Evolutionary conservation across 1,140 invertebrate genomes (phyloP).

Genomic region (Anagrus nilaparvatae): DNA sequence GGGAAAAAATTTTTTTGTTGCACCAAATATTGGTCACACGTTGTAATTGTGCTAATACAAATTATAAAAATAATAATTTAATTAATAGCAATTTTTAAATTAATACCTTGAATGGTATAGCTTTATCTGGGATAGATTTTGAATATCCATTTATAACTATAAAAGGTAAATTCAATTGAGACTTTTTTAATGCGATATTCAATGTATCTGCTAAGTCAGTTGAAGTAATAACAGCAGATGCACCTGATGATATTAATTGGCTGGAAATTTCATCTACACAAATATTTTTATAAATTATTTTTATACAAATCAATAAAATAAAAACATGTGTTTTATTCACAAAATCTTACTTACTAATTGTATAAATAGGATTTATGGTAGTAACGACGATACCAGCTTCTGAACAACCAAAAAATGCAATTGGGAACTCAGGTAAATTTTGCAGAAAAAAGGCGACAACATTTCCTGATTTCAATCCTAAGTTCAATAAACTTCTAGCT

Average conservation of each 20-base stretch:
- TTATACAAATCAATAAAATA: too few species aligned
- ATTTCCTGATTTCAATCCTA: conserved; percentile 60
- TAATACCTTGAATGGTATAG: conserved; percentile 33
- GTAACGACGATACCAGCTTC: conserved; percentile 62
- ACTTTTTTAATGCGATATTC: conserved; percentile 17
- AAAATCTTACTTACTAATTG: conserved; percentile 61
- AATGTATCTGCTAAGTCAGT: conserved; percentile 37
- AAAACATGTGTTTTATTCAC: too few species aligned
- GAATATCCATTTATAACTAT: conserved; percentile 29
- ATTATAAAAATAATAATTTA: too few species aligned
- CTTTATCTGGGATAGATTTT: conserved; percentile 22
- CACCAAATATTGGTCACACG: too few species aligned
- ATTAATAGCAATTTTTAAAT: too few species aligned
- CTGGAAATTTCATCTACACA: conserved; percentile 62
- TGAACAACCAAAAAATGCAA: conserved; percentile 54
- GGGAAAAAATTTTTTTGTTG: too few species aligned
- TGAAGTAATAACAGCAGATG: conserved; percentile 58
- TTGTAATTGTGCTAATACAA: too few species aligned
- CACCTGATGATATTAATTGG: conserved; percentile 54
- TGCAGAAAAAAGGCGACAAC: conserved; percentile 59
- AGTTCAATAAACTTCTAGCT: conserved; percentile 52
- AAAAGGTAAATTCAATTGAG: conserved; percentile 18
- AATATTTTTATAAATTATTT: too few species aligned
- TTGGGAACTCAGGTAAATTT: conserved; percentile 68
- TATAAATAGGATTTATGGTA: conserved; percentile 73